Evolutionary conservation across 2,113 vertebrate genomes (phyloP).

Genomic region (Leiothrix lutea): DNA sequence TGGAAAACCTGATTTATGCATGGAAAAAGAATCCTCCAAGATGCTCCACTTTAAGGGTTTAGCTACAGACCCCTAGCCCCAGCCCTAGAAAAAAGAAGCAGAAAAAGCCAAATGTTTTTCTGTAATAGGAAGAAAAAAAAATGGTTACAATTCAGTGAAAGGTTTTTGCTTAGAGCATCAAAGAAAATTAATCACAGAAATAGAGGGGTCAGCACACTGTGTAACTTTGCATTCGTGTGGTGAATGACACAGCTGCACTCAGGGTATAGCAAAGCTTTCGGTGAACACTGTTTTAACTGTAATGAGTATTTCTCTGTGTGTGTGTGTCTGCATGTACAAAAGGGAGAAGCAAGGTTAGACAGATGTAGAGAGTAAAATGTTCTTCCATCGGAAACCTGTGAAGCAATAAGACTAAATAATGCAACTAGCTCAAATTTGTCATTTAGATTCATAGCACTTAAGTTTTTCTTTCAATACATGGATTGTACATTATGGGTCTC

Average conservation of each 20-base stretch:
- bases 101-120: background rate
- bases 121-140: background rate
- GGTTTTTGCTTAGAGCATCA: background rate
- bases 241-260: background rate
- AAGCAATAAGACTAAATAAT: background rate
- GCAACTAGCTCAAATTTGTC: background rate
- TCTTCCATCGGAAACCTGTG: background rate
- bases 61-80: background rate
- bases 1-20: background rate
- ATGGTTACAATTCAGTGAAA: background rate
- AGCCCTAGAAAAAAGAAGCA: background rate
- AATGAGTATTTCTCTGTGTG: background rate
- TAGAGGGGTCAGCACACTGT: background rate
- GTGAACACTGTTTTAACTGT: background rate
- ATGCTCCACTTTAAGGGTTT: background rate
- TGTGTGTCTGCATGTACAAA: background rate
- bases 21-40: background rate
- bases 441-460: background rate
- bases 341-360: background rate
- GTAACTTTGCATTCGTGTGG: background rate
- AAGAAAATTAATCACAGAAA: conserved; percentile 10
- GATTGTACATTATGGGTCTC: background rate
- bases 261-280: background rate
- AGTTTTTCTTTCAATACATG: background rate
- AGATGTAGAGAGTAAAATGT: background rate